Base-by-base conservation (phyloP, 2,113 vertebrate genomes). In the Sorex araneus region DNA sequence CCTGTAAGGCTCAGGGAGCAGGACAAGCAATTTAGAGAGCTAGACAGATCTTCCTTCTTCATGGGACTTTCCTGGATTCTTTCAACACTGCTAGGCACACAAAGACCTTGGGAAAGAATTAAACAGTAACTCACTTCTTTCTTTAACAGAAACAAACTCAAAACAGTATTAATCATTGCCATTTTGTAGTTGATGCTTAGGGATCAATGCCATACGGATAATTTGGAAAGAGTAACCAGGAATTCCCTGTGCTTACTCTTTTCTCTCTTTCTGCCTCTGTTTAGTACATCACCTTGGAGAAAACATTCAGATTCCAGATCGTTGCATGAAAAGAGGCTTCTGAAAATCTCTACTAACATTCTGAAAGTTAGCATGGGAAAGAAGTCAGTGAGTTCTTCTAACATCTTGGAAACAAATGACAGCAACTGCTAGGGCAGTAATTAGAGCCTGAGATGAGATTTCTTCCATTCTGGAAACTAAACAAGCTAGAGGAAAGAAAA, bases 381-480 rank as follows among this genome's bases (percentile, higher is more conserved):
- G 50, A 91, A 63, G 69, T 84, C 66, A 78, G 0, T 2, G 19
- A 83, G 32, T 90, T 90, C 9, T n/a, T 82, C 82, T 0, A 3
- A 93, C 63, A 85, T 90, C 89, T 93, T 21, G 30, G 89, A 87
- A 94, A 67, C 85, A 84, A 83, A 89, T n/a, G 69, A 0, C 34
- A 82, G 73, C 63, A 88, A 11, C 54, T 64, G 21, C 69, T 83
- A 85, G 54, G 30, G 30, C 86, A 91, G 54, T 93, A 84, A 88
- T 91, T 90, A 92, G 87, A 95, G 75, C 57, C 80, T 8, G 47
- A 93, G 84, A 74, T 0, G 89, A 79, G 74, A 89, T n/a, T 93
- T 94, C 93, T 96, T 97, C 92, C 9, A 0, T 87, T 69, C 86
- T 78, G 79, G 84, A 96, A 94, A 94, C 77, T 40, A 93, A 91